These are phyloP conservation scores for Tauraco erythrolophus DNA, from an alignment of 2,113 vertebrate species.

Conservation along the genomic window DNA sequence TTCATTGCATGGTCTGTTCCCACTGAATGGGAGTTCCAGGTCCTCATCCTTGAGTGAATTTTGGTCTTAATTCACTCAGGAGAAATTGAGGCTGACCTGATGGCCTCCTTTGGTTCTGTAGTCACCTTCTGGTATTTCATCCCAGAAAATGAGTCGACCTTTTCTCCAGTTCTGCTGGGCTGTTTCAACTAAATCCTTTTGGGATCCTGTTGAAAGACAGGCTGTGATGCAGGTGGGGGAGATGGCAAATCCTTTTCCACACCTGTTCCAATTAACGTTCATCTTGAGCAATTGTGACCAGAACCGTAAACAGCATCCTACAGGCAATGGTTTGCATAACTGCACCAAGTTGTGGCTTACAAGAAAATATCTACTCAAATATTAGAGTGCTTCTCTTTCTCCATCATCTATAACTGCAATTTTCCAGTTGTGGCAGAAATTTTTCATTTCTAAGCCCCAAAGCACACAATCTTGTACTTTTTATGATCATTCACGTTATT, in stretches of 20 bases:
- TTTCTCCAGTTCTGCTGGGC: not conserved
- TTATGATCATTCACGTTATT: not conserved
- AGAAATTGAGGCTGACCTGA: no score
- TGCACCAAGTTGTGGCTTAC: not conserved
- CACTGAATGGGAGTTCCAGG: not conserved
- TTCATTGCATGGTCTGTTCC: accelerated
- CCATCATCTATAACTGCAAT: not conserved
- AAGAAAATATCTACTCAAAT: not conserved
- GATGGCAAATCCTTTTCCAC: not conserved
- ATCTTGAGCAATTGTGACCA: not conserved
- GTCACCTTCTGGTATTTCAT: not conserved
- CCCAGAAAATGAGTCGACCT: not conserved
- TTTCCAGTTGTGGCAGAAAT: not conserved
- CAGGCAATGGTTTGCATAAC: not conserved
- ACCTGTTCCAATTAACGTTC: not conserved
- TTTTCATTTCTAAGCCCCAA: not conserved
- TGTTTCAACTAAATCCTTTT: not conserved
- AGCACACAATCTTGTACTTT: not conserved
- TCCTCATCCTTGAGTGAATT: not conserved
- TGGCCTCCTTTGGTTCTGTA: not conserved
- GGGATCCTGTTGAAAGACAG: not conserved
- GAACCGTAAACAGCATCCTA: not conserved
- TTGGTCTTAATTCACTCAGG: not conserved
- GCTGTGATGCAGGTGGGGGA: not conserved
- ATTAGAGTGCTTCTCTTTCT: not conserved